Percentiles rank a stretch among this genome's conserved stretches.
Evolutionary conservation across 2,113 vertebrate genomes (phyloP).

Genomic region (Paramisgurnus dabryanus): DNA sequence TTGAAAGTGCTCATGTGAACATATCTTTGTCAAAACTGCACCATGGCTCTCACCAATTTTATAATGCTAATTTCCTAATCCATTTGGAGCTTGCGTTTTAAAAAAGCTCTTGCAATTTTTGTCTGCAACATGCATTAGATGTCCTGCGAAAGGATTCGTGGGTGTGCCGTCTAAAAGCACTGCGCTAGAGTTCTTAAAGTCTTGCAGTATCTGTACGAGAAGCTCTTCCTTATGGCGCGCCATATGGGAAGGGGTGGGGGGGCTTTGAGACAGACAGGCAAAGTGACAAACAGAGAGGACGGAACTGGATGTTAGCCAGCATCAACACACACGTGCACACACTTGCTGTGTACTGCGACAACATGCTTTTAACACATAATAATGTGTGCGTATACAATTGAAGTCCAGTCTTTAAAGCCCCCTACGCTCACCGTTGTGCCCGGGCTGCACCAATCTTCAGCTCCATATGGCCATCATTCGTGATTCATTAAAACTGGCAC

Average conservation of each 20-base stretch:
- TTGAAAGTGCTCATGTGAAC: no score
- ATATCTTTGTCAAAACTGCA: no score
- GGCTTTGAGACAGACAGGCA: constrained; percentile 42
- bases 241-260: constrained; percentile 44
- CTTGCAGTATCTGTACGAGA: constrained; percentile 26
- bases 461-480: constrained; percentile 62
- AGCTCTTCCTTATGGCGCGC: constrained; percentile 50
- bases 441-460: not conserved
- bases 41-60: not conserved
- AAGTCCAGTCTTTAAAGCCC: constrained; percentile 29
- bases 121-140: not conserved
- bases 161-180: not conserved
- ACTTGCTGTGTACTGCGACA: constrained; percentile 2
- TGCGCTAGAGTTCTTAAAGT: constrained; percentile 21
- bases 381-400: constrained; percentile 20
- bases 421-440: constrained; percentile 39
- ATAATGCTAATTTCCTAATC: not conserved
- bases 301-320: constrained; percentile 48
- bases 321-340: constrained; percentile 23
- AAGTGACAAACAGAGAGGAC: constrained; percentile 48
- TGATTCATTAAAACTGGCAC: constrained; percentile 51
- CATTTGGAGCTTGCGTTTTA: not conserved
- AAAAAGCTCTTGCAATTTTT: not conserved
- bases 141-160: not conserved
- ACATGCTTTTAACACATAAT: constrained; percentile 5